These are phyloP conservation scores for Lethrus apterus DNA, from an alignment of 1,140 invertebrate genomes.

Conservation along the genomic window DNA sequence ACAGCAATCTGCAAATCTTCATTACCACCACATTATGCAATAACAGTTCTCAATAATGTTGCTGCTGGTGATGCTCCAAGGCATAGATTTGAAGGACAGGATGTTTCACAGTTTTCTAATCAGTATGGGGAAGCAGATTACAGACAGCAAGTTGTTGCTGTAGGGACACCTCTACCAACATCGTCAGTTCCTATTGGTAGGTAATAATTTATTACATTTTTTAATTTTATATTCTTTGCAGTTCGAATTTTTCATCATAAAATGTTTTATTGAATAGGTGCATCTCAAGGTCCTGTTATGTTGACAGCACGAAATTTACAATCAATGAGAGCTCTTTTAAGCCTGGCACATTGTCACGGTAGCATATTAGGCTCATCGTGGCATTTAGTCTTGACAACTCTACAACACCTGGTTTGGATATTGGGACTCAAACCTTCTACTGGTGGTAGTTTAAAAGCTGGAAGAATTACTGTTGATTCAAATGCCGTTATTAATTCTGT, in stretches of 20 bases:
- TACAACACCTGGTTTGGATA: constrained; percentile 97
- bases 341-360: constrained; percentile 86
- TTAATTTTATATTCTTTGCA: too few species aligned
- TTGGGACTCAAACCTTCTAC: constrained; percentile 90
- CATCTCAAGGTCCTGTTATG: constrained; percentile 94
- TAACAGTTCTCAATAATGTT: constrained; percentile 71
- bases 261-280: too few species aligned
- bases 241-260: too few species aligned
- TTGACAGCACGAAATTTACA: constrained; percentile 96
- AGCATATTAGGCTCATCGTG: constrained; percentile 87
- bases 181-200: constrained; percentile 65
- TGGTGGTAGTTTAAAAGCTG: constrained; percentile 82
- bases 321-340: constrained; percentile 85
- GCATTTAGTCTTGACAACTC: constrained; percentile 90
- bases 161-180: constrained; percentile 84
- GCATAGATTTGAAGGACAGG: constrained; percentile 36
- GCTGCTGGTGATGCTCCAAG: constrained; percentile 45
- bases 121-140: constrained; percentile 55
- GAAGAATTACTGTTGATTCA: constrained; percentile 60
- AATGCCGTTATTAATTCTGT: constrained; percentile 92
- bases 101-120: constrained; percentile 47
- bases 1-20: constrained; percentile 91
- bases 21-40: constrained; percentile 89
- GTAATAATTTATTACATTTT: constrained; percentile 5
- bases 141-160: constrained; percentile 87